These are phyloP conservation scores for Torymus auratus DNA, from an alignment of 2,888 invertebrate species.

Conservation along the genomic window DNA sequence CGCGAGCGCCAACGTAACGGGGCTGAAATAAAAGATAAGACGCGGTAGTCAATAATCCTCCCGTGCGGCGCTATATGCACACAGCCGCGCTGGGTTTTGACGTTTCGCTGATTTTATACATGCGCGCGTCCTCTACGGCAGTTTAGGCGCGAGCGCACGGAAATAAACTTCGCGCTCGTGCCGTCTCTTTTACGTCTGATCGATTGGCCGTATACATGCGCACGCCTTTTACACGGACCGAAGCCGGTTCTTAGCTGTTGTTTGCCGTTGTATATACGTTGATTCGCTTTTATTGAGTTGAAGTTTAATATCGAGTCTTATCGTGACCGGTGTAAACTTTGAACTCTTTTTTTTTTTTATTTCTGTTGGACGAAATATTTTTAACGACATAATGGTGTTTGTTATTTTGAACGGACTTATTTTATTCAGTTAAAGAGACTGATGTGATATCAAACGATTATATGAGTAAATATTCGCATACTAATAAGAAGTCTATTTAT, in stretches of 20 bases:
- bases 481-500: no score
- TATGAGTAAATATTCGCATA: no score
- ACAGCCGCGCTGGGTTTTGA: constrained; percentile 1
- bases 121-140: constrained; percentile 34
- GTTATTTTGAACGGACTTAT: no score
- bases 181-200: constrained; percentile 43
- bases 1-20: not conserved
- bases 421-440: no score
- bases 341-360: no score
- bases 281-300: no score
- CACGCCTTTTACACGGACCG: not conserved
- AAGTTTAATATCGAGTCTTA: no score
- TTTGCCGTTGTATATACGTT: no score
- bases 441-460: no score
- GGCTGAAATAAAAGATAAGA: constrained; percentile 51
- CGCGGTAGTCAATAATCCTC: constrained; percentile 25
- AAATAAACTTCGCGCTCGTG: constrained; percentile 43
- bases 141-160: constrained; percentile 34
- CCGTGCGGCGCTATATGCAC: not conserved
- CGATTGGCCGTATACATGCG: constrained; percentile 33
- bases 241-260: not conserved
- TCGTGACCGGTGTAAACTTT: no score
- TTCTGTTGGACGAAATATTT: no score
- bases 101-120: constrained; percentile 53
- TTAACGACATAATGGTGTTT: no score